These are phyloP conservation scores for Acleris cristana DNA, from an alignment of 2,888 invertebrate genomes.

Conservation along the genomic window DNA sequence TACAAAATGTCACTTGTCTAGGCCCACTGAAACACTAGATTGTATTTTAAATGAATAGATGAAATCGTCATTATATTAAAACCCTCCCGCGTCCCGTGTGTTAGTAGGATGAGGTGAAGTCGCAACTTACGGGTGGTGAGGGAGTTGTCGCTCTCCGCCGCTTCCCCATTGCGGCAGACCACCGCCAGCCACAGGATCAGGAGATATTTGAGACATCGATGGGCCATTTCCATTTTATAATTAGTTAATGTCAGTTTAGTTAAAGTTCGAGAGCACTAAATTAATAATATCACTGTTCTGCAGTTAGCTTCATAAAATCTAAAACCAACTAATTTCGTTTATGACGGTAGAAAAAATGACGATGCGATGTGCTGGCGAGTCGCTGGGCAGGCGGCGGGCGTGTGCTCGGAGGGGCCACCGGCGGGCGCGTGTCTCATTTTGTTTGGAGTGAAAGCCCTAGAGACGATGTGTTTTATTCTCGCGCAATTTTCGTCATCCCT, in stretches of 20 bases:
- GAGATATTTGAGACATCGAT: conserved; percentile 61
- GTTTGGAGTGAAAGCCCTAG: conserved; percentile 79
- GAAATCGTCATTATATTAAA: not conserved
- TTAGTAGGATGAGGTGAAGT: not conserved
- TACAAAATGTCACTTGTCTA: too few species aligned
- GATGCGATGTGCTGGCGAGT: conserved; percentile 16
- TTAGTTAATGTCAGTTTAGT: not conserved
- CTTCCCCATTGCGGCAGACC: conserved; percentile 64
- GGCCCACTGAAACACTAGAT: too few species aligned
- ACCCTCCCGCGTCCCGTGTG: not conserved
- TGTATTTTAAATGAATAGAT: not conserved
- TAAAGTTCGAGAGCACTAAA: conserved; percentile 37
- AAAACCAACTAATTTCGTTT: conserved; percentile 1
- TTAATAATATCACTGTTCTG: conserved; percentile 37
- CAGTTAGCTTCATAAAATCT: not conserved
- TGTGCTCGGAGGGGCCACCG: conserved; percentile 56
- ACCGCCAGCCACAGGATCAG: conserved; percentile 67
- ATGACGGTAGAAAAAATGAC: conserved; percentile 3
- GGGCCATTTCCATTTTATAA: conserved; percentile 62
- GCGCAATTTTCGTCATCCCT: conserved; percentile 79
- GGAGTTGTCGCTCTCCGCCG: conserved; percentile 64
- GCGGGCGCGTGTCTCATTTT: conserved; percentile 68
- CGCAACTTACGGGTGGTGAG: conserved; percentile 67
- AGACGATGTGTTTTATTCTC: conserved; percentile 76
- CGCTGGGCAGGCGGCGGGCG: conserved; percentile 55